Base-by-base conservation (phyloP, 2,888 invertebrate genomes). In the Disparrhopalites patrizii region DNA sequence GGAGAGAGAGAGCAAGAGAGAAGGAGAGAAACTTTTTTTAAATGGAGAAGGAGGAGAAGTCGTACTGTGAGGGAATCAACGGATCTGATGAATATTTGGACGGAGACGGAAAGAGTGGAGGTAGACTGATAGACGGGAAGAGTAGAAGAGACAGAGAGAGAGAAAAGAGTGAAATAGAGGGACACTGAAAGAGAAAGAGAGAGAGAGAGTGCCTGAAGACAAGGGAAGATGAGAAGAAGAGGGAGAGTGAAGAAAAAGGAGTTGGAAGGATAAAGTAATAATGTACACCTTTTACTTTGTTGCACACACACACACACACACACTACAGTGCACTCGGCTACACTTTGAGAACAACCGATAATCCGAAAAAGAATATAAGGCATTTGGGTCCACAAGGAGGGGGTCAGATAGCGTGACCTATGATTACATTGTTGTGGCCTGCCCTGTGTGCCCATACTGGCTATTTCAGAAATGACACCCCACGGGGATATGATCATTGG, bases 401-500 rank as follows among this genome's bases (percentile, higher is more conserved):
- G 65, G 68, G 63, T 62, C 64, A 66, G 43, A 69, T 69, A 64
- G 68, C 68, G 68, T 69, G 68, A 68, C 68, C 68, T 68, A 68
- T 69, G 68, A 69, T 69, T 66, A 60, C 68, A 69, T 69, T 66
- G 60, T 66, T 68, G 68, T 50, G 64, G 61, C 47, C 51, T 63
- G 51, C 62, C 30, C 60, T 52, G n/a, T n/a, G n/a, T n/a, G 36
- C 28, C 54, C 30, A 55, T 25, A 56, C 65, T 68, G 62, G 65
- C 62, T 55, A 58, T 67, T 62, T 55, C 38, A 56, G 60, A 66
- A 70, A 68, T 70, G 68, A 68, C 68, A 70, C 70, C 68, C 70
- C 70, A 68, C 65, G 65, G 68, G 70, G 68, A 68, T 70, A 65
- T 70, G 68, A 68, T 68, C 68, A 69, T 67, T 68, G 70, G 63